Evolutionary conservation across 2,888 invertebrate species (phyloP), one percentile per base, ranked within the genome.

Genomic region (Argynnis bischoffii): DNA sequence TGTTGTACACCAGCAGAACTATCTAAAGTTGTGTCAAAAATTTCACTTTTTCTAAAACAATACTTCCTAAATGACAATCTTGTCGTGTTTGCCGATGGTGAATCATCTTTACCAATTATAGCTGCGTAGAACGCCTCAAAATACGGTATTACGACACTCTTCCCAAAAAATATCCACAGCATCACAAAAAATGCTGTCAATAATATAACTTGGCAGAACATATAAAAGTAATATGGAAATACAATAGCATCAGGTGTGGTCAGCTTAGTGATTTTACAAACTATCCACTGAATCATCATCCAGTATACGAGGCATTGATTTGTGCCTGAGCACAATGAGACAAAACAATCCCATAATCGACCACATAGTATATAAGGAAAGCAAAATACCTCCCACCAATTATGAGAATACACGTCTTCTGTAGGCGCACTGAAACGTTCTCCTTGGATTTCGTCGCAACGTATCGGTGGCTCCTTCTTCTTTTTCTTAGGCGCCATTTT

Each of bases 371-470:
- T 84, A 50, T 88, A 90, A 0, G 92, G 91, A 67, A 88, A 89
- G 76, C 89, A 90, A 55, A 87, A 86, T 0, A 90, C 81, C 76
- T 90, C 89, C 84, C 88, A 88, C 87, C 87, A 88, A 47, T 87
- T 87, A 55, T 83, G 85, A 53, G 76, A 74, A 64, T 86, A 86
- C 0, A 85, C 80, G 61, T 87, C 85, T 21, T 88, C 86, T 0
- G 78, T 76, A 16, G 79, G 81, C 1, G 85, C 80, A 51, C 82
- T 81, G 70, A 88, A 89, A 64, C 79, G 74, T 76, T 87, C 85
- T 0, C 80, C 82, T 60, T 83, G 77, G 0, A 83, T 65, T 51
- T 79, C 75, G 64, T 86, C 85, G 21, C 87, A 87, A 0, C 75
- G 74, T 35, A 84, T 77, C 3, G 69, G 47, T 2, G 73, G 75